Evolutionary conservation across 1,140 invertebrate species (phyloP).

Genomic region (Calosoma granatense): DNA sequence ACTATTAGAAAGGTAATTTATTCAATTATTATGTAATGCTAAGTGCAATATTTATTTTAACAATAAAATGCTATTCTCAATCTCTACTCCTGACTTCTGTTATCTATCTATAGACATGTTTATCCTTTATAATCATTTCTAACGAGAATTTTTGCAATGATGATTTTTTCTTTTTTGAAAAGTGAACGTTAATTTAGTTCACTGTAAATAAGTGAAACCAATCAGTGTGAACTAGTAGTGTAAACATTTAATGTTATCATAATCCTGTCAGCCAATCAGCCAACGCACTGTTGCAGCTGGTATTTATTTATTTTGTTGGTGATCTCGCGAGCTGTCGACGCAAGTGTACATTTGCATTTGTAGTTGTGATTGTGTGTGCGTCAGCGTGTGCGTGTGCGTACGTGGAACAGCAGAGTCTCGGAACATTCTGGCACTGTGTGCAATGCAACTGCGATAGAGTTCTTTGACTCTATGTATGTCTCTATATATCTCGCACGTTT

Average conservation of each 20-base stretch:
- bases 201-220: background rate
- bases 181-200: too few relatives aligned
- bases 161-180: too few relatives aligned
- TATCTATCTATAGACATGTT: background rate
- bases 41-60: conserved; percentile 17
- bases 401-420: background rate
- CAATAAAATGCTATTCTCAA: conserved; percentile 18
- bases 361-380: too few relatives aligned
- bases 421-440: too few relatives aligned
- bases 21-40: conserved; percentile 18
- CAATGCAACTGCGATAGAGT: background rate
- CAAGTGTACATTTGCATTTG: too few relatives aligned
- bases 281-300: too few relatives aligned
- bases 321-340: too few relatives aligned
- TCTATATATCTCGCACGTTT: too few relatives aligned
- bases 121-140: background rate
- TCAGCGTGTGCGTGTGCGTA: too few relatives aligned
- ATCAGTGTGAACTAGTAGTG: background rate
- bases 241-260: background rate
- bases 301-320: too few relatives aligned
- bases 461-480: conserved; percentile 3
- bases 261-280: too few relatives aligned
- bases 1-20: conserved; percentile 6
- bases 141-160: too few relatives aligned
- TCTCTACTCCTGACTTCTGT: background rate